Conservation (phyloP, 2,888 invertebrate genomes). For the Cheilosia scutellata region DNA sequence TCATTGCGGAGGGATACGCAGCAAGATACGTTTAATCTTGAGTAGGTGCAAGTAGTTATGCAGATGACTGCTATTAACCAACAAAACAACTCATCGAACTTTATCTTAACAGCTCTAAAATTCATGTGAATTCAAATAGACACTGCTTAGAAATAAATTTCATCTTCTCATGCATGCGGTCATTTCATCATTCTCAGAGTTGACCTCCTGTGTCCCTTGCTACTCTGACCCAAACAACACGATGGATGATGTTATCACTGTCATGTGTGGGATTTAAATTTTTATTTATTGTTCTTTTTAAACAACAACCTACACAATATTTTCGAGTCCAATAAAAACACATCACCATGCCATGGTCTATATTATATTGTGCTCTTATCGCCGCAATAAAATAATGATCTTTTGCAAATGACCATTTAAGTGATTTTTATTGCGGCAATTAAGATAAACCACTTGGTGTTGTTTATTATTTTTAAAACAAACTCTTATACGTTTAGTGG, state of each 20-base stretch:
- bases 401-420: slow-evolving; percentile 72
- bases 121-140: no score
- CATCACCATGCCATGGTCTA: slow-evolving; percentile 26
- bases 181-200: background rate
- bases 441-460: slow-evolving; percentile 61
- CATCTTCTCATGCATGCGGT: background rate
- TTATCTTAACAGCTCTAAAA: no score
- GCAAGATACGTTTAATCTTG: no score
- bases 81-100: no score
- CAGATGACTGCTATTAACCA: no score
- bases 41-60: no score
- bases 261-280: background rate
- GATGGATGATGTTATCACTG: background rate
- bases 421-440: slow-evolving; percentile 70
- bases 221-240: background rate
- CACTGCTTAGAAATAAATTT: no score
- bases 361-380: slow-evolving; percentile 42
- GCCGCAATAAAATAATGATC: slow-evolving; percentile 70
- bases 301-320: slow-evolving; percentile 13
- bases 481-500: background rate
- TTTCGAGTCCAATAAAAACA: slow-evolving; percentile 17
- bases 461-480: slow-evolving; percentile 25
- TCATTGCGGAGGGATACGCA: no score
- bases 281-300: background rate
- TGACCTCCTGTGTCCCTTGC: background rate